phyloP scores from a whole-genome alignment of 2,113 vertebrate species.

The Hylia prasina region DNA sequence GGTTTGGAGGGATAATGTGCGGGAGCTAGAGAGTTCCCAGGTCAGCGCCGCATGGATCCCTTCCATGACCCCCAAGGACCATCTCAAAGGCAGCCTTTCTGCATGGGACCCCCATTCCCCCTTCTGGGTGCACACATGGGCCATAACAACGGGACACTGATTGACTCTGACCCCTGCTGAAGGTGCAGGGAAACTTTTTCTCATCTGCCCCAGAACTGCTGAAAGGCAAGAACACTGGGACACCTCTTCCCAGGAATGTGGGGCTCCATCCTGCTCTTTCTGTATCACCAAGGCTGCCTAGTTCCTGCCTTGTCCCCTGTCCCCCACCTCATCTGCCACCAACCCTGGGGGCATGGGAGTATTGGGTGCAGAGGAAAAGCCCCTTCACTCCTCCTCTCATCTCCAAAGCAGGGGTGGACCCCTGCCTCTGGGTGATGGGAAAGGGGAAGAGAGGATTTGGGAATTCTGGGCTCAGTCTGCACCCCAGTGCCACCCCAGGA shows the following conservation, averaged over 20 bases:
- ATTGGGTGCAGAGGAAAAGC: not conserved
- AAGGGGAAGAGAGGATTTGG: not conserved
- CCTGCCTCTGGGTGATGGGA: not conserved
- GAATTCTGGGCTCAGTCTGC: not conserved
- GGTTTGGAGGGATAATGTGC: not conserved
- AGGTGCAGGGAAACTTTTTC: not conserved
- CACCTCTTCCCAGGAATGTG: not conserved
- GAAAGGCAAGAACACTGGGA: not conserved
- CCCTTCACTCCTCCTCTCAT: not conserved
- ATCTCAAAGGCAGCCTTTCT: not conserved
- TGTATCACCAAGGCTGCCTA: not conserved
- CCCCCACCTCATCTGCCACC: not conserved
- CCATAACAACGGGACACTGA: not conserved
- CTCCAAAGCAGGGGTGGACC: not conserved
- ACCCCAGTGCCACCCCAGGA: not conserved
- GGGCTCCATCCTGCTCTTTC: not conserved
- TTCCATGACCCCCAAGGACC: not conserved
- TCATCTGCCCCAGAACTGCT: not conserved
- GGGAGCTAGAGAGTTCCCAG: not conserved
- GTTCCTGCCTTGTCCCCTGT: not conserved
- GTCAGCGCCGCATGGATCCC: accelerated
- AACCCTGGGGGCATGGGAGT: not conserved
- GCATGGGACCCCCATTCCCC: no score
- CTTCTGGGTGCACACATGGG: not conserved
- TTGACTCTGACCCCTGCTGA: not conserved